A percentile compares a stretch with the other conserved stretches of the same genome.
Evolutionary conservation across 2,888 invertebrate genomes (phyloP).

Genomic region (Sinopyrophorus schimmeli): DNA sequence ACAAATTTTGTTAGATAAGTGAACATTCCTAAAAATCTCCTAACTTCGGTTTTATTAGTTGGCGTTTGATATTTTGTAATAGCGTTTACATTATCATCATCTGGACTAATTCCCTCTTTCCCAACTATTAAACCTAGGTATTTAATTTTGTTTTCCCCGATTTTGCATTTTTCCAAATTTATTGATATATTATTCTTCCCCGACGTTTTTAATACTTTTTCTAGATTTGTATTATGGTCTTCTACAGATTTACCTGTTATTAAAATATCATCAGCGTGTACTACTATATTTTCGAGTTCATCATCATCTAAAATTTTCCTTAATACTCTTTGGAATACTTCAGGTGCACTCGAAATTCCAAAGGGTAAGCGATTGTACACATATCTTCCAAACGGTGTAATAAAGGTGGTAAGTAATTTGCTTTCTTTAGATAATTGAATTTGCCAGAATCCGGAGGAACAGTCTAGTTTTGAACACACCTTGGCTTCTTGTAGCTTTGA

Average conservation of each 20-base stretch:
- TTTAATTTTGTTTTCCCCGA: not conserved
- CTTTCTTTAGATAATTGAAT: conserved; percentile 2
- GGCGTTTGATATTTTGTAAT: conserved; percentile 6
- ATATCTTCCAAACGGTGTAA: conserved; percentile 21
- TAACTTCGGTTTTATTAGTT: conserved; percentile 15
- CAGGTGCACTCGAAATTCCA: conserved; percentile 23
- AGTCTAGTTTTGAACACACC: too few species aligned
- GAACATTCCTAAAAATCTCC: conserved; percentile 11
- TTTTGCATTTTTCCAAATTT: conserved; percentile 10
- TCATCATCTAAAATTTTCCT: conserved; percentile 1
- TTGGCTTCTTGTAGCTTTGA: conserved; percentile 12
- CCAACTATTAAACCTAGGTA: conserved; percentile 11
- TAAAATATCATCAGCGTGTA: conserved; percentile 25
- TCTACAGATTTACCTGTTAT: conserved; percentile 13
- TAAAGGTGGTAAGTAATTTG: conserved; percentile 9
- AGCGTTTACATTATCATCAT: conserved; percentile 2
- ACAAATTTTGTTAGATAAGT: conserved; percentile 13
- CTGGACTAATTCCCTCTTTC: not conserved
- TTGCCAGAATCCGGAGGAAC: conserved; percentile 11
- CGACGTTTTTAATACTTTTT: conserved; percentile 2
- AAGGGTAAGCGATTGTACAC: conserved; percentile 8
- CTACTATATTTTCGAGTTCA: conserved; percentile 6
- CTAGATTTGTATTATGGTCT: conserved; percentile 12
- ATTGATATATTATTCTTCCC: conserved; percentile 9
- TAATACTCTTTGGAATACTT: conserved; percentile 35